Evolutionary conservation across 2,797 vertebrate species (phyloP).

Genomic region (Myiotriccus ornatus): DNA sequence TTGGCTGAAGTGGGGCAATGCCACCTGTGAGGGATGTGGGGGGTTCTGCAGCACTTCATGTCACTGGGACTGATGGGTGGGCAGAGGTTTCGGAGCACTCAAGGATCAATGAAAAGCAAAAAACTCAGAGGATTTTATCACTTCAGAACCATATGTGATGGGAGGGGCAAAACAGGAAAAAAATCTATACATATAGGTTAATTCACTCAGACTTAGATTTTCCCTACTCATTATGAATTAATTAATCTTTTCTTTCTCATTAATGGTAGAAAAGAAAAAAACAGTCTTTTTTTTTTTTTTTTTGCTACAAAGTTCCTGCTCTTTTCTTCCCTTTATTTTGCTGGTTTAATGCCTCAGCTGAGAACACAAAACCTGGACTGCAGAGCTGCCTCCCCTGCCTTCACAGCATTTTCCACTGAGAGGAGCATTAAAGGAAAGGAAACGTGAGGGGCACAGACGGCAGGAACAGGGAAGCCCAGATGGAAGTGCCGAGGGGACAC

Average conservation of each 20-base stretch:
- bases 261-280: background rate
- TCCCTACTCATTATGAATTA: background rate
- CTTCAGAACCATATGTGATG: background rate
- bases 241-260: background rate
- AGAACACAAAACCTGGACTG: background rate
- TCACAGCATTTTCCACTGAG: background rate
- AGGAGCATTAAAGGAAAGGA: background rate
- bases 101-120: background rate
- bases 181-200: background rate
- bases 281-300: background rate
- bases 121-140: background rate
- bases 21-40: rapidly evolving
- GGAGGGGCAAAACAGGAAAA: background rate
- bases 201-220: background rate
- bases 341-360: background rate
- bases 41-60: background rate
- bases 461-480: background rate
- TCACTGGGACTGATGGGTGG: background rate
- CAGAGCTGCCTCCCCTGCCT: background rate
- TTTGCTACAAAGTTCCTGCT: background rate
- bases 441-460: background rate
- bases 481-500: background rate
- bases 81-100: background rate
- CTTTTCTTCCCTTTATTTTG: background rate
- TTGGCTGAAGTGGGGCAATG: background rate